phyloP scores from a whole-genome alignment of 2,113 vertebrate genomes.

The Melierax canorus region DNA sequence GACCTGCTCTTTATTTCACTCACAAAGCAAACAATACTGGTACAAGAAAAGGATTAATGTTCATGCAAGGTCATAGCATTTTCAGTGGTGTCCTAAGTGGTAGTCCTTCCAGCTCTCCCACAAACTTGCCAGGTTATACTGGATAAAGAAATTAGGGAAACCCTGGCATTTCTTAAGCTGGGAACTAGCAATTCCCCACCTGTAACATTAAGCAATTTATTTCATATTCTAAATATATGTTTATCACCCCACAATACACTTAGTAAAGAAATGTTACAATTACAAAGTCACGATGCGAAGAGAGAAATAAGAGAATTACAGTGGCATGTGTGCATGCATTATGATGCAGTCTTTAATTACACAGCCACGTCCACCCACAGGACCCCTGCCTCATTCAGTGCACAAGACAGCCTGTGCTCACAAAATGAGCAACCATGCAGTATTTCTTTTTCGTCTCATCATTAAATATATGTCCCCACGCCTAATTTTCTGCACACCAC shows the following conservation, averaged over 20 bases:
- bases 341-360: neutral
- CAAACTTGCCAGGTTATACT: neutral
- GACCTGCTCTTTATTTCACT: neutral
- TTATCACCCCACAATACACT: neutral
- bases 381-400: neutral
- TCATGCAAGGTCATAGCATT: neutral
- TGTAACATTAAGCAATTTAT: neutral
- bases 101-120: neutral
- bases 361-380: neutral
- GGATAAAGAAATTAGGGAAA: neutral
- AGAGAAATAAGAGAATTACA: neutral
- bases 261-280: neutral
- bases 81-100: neutral
- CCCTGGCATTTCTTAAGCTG: neutral
- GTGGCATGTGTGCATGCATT: neutral
- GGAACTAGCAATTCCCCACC: neutral
- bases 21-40: neutral
- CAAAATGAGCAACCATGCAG: neutral
- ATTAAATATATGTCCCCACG: neutral
- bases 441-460: slow-evolving; percentile 6
- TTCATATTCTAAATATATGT: neutral
- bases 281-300: neutral
- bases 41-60: neutral
- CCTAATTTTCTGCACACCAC: neutral
- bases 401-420: neutral